Conservation (phyloP, 2,888 invertebrate genomes). For the Hoplodrina blanda region DNA sequence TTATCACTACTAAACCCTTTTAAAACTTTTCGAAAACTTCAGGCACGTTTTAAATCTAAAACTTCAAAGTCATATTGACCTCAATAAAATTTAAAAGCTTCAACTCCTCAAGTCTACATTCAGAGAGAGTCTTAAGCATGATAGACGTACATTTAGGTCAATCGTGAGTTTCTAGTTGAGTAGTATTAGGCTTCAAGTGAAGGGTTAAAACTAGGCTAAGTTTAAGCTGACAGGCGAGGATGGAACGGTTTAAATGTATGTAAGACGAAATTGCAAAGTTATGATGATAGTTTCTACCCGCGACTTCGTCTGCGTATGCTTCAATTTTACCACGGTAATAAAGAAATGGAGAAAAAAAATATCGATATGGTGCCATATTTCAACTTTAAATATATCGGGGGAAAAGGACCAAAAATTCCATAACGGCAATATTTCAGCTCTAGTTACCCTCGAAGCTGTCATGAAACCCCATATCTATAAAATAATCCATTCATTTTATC, state of each 20-base stretch:
- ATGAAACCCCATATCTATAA: no score
- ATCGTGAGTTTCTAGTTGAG: slow-evolving; percentile 33
- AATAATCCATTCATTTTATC: not conserved
- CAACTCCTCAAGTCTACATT: slow-evolving; percentile 12
- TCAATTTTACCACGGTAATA: no score
- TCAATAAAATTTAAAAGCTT: slow-evolving; percentile 27
- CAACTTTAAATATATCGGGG: no score
- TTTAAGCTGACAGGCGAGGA: slow-evolving; percentile 4
- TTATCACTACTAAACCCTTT: not conserved
- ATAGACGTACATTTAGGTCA: slow-evolving; percentile 49
- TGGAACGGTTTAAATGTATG: not conserved
- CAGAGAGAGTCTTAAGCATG: slow-evolving; percentile 23
- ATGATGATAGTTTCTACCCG: not conserved
- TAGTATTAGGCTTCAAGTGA: slow-evolving; percentile 33
- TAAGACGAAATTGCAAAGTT: not conserved
- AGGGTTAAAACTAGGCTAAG: slow-evolving; percentile 31
- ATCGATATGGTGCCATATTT: no score
- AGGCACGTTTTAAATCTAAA: not conserved
- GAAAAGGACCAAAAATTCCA: not conserved
- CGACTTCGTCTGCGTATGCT: no score
- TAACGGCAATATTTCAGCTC: not conserved
- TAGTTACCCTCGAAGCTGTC: not conserved
- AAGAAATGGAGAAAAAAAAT: no score
- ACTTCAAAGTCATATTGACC: slow-evolving; percentile 37
- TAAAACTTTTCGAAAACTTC: not conserved